phyloP scores from a whole-genome alignment of 2,888 invertebrate genomes.

The Chrysolina americana region DNA sequence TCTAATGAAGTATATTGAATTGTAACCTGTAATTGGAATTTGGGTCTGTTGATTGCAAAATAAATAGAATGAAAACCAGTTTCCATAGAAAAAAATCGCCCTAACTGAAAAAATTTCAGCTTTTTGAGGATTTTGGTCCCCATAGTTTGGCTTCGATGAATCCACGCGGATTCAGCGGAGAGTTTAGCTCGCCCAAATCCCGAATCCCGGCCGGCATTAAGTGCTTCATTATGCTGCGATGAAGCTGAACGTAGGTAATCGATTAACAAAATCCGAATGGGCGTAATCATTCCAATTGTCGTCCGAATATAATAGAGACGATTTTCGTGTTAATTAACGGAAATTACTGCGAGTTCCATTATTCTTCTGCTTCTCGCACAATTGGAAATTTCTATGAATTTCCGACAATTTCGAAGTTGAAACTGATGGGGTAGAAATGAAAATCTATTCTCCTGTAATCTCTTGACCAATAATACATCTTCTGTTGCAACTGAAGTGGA shows the following conservation, averaged over 20 bases:
- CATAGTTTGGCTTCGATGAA: not conserved
- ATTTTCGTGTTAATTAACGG: constrained; percentile 22
- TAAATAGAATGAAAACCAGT: no score
- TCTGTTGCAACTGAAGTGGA: no score
- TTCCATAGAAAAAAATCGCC: not conserved
- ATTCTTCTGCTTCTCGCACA: not conserved
- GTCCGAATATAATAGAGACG: constrained; percentile 20
- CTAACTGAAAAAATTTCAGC: not conserved
- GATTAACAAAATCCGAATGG: constrained; percentile 19
- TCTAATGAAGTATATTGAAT: no score
- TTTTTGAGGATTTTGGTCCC: not conserved
- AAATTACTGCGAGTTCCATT: not conserved
- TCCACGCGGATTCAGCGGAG: not conserved
- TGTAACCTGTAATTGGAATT: no score
- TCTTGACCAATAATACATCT: no score
- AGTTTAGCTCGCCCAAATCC: constrained; percentile 18
- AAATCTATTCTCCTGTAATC: no score
- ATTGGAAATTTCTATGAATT: not conserved
- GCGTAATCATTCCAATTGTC: constrained; percentile 16
- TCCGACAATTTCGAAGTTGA: not conserved
- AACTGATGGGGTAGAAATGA: not conserved
- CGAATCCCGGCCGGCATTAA: constrained; percentile 27
- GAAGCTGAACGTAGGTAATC: constrained; percentile 30
- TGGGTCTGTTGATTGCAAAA: no score
- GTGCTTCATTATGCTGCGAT: constrained; percentile 32